Base-by-base conservation (phyloP, 2,113 vertebrate species). In the Oenanthe melanoleuca region DNA sequence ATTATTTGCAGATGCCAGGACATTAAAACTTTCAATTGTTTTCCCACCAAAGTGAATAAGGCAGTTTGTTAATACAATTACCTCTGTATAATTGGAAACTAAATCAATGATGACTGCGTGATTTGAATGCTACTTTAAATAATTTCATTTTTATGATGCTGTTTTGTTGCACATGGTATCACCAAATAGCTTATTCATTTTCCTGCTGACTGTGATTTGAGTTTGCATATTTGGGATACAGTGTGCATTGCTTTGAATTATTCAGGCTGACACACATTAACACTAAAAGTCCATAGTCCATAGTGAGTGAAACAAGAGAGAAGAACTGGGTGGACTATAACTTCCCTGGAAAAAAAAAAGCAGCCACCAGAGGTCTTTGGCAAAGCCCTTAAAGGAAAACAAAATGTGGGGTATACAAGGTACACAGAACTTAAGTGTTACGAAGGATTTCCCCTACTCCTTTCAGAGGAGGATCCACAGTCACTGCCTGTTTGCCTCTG, bases 91-190 rank as follows among this genome's bases (percentile, higher is more conserved):
- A 97, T 95, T 98, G 96, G 96, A 97, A 98, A 88, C 90, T 97
- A 97, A 98, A 98, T 97, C 97, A 98, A 84, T 29, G 28, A 94
- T 86, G 96, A 96, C 96, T 96, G 67, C 2, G 44, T 96, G 88
- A 95, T 96, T 96, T 96, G 96, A 97, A 96, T 97, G 97, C 88
- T 95, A 70, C 96, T 90, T 97, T 96, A 97, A 97, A 97, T 97
- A 96, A 95, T 97, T 96, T 96, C 65, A 97, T 92, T 97, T 97
- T 97, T 97, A 97, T 96, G 85, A 88, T 67, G 93, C 82, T 97
- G 65, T 95, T 97, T 97, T 97, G 92, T 86, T 88, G 88, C 89
- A 93, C 88, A 77, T 94, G 92, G 52, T 95, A 93, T 80, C 28
- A 78, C 92, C 79, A 96, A 97, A 95, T 72, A 97, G 93, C 61